Base-by-base conservation (phyloP, 2,797 vertebrate genomes). In the Cryptoprocta ferox region DNA sequence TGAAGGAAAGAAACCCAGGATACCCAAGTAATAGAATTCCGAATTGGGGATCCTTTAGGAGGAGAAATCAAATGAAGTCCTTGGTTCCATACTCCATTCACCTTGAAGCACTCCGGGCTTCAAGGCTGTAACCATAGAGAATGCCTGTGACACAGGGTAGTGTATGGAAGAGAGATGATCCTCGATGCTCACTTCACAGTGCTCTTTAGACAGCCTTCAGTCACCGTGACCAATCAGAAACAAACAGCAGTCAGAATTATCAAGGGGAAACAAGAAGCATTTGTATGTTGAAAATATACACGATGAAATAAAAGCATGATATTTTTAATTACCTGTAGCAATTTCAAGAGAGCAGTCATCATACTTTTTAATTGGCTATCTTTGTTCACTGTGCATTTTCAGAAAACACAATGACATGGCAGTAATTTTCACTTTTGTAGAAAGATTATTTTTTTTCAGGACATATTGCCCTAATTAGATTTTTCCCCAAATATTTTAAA, bases 381-480 rank as follows among this genome's bases (percentile, higher is more conserved):
- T 96, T 95, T 50, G 37, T 94, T 98, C 71, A 89, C 0, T 63
- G 35, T 92, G 37, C 16, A 53, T 81, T 93, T 96, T 68, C 59
- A 82, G 59, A 37, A 30, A 94, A 42, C 35, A 91, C 6, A 87
- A 32, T 0, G 21, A 56, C 45, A 75, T 53, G 26, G 56, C 28
- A 97, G 13, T 71, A 97, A 71, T 98, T 95, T 95, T 65, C 61
- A 84, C 91, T 96, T 91, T 45, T 93, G 76, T 39, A 32, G 66
- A 97, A 89, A 97, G 78, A 53, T 21, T 73, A 45, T 45, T 50
- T 89, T 96, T 96, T 96, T 97, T 50, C 18, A 95, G 97, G 35
- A 95, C 53, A 95, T 97, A 91, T 88, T 7, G 80, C 11, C 56
- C n/a, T 97, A 81, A 97, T 95, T 86, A 97, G 50, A 66, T 53